Evolutionary conservation across 2,113 vertebrate species (phyloP).

Genomic region (Trematocara stigmaticum): DNA sequence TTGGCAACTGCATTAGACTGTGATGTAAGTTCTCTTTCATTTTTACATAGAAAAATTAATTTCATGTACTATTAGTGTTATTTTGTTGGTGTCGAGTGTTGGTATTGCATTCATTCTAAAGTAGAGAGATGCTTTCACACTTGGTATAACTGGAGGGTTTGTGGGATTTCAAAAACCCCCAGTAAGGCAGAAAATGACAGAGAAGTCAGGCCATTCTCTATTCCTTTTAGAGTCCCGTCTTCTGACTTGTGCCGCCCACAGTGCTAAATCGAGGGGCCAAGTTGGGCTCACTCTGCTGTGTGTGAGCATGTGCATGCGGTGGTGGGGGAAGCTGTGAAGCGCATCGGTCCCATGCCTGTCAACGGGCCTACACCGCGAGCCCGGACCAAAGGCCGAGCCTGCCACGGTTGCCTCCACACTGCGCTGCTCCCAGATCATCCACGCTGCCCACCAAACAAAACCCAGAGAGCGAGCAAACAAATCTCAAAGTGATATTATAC

Average conservation of each 20-base stretch:
- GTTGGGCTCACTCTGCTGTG: neutral
- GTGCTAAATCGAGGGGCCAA: constrained; percentile 32
- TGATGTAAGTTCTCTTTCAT: neutral
- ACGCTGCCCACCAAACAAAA: constrained; percentile 8
- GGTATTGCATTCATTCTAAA: neutral
- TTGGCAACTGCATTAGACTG: fast-evolving
- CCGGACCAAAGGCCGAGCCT: constrained; percentile 27
- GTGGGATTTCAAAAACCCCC: neutral
- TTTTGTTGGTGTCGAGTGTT: no score
- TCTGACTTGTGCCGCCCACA: constrained; percentile 43
- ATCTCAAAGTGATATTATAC: constrained; percentile 43
- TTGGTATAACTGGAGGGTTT: neutral
- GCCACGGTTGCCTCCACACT: constrained; percentile 41
- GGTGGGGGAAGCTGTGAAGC: neutral
- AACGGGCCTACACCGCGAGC: constrained; percentile 21
- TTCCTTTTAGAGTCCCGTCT: constrained; percentile 25
- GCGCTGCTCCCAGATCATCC: constrained; percentile 36
- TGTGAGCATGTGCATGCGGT: neutral
- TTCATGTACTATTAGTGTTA: fast-evolving
- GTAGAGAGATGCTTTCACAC: neutral
- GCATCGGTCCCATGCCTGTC: constrained; percentile 18
- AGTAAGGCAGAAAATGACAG: constrained; percentile 13
- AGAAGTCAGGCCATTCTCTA: neutral
- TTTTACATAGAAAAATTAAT: neutral
- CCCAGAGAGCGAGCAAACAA: constrained; percentile 30